Evolutionary conservation across 2,888 invertebrate species (phyloP), one percentile per base, ranked within the genome.

Genomic region (Cryptocephalus primarius): DNA sequence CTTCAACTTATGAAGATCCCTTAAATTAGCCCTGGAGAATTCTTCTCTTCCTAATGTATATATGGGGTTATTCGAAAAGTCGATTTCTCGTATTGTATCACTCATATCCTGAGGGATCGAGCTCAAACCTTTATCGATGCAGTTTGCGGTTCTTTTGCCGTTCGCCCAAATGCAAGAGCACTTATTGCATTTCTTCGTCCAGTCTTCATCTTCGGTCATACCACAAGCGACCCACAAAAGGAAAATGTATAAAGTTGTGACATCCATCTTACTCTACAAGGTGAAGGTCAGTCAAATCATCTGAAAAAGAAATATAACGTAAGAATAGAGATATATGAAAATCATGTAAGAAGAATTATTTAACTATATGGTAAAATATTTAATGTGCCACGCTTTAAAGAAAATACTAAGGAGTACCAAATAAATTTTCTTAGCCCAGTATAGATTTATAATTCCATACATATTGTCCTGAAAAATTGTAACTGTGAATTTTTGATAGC

Each of bases 161-260:
- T 83, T 82, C 32, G 81, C 81, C 91, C 92, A 92, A 53, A 83
- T 82, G 67, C 92, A 92, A 61, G 82, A 80, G 72, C 92, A 92
- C 47, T 74, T 73, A 53, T 74, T 65, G 58, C 71, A 71, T 39
- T 67, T 57, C 44, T 59, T 59, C 9, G 80, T 77, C 66, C 85
- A 86, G 63, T 77, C 75, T 32, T 72, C 73, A 44, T 76, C 74
- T 44, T 76, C 74, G 67, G 80, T 71, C 40, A 70, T 61, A 9
- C 69, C 63, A 42, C 50, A 43, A 12, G 46, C 33, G 40, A 48
- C 46, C 43, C 43, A 50, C 32, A 50, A 34, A 33, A 48, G 12
- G 11, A 52, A 33, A 38, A 54, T 39, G 44, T 49, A 52, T 22
- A 52, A 36, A 36, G 42, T 44, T 41, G 33, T 49, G 48, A 51